Evolutionary conservation across 2,113 vertebrate genomes (phyloP).

Genomic region (Lamprotornis superbus): DNA sequence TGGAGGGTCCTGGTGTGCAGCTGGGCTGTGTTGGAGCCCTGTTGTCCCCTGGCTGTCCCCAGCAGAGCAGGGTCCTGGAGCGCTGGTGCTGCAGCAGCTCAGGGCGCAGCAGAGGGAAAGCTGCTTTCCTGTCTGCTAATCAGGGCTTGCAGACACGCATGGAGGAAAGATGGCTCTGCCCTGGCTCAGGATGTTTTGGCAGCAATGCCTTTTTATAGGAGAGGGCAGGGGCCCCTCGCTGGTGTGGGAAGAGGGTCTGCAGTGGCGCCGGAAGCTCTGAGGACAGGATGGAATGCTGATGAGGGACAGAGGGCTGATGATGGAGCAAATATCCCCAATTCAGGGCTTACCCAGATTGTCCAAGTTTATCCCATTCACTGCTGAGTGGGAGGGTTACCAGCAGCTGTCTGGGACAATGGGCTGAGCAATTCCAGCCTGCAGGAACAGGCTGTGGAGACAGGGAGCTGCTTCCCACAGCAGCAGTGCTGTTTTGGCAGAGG

Average conservation of each 20-base stretch:
- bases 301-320: background rate
- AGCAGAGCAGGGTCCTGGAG: background rate
- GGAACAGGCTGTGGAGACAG: background rate
- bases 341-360: background rate
- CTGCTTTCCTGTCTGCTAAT: slow-evolving; percentile 66
- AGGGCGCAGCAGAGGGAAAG: background rate
- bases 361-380: background rate
- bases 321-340: background rate
- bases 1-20: background rate
- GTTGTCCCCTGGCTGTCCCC: background rate
- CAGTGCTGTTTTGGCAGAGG: background rate
- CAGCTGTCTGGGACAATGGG: background rate
- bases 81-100: background rate
- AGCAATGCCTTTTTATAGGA: slow-evolving; percentile 59
- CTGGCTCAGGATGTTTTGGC: slow-evolving; percentile 68
- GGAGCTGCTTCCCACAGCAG: background rate
- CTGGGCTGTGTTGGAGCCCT: background rate
- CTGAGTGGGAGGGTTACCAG: background rate
- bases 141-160: slow-evolving; percentile 16
- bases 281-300: background rate
- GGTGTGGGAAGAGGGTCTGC: background rate
- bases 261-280: accelerated
- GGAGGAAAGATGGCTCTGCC: slow-evolving; percentile 66
- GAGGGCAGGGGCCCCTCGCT: background rate
- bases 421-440: background rate